Conservation (phyloP, 2,797 vertebrate species). For the Sebastiscus albofasciatus region DNA sequence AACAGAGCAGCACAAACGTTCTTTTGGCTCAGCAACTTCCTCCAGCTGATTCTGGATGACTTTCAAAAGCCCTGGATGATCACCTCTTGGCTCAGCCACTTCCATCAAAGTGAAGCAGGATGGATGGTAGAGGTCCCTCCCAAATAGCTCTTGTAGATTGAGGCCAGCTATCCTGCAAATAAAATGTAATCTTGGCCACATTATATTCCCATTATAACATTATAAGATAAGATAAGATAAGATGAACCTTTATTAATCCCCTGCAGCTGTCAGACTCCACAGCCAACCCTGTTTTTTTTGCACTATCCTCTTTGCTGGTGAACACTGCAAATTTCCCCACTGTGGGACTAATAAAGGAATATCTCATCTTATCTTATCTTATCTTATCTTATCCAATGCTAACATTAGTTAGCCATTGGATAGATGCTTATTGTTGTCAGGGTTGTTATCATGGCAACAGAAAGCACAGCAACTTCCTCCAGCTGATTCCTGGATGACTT, state of each 20-base stretch:
- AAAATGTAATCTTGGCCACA: not conserved
- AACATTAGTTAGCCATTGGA: not conserved
- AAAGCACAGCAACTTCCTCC: slow-evolving; percentile 12
- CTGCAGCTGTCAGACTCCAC: too few relatives aligned
- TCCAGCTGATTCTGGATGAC: slow-evolving; percentile 19
- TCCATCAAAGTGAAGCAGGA: not conserved
- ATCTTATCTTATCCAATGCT: not conserved
- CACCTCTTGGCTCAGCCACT: not conserved
- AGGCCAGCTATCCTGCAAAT: not conserved
- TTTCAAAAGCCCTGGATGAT: not conserved
- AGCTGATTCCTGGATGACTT: slow-evolving; percentile 12
- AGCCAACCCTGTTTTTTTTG: too few relatives aligned
- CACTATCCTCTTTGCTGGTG: too few relatives aligned
- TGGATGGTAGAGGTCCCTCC: not conserved
- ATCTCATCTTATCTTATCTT: too few relatives aligned
- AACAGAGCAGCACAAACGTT: slow-evolving; percentile 17
- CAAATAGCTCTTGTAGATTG: not conserved
- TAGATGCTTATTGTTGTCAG: slow-evolving; percentile 9
- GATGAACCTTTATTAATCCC: too few relatives aligned
- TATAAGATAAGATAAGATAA: too few relatives aligned
- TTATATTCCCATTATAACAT: too few relatives aligned
- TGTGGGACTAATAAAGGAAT: too few relatives aligned
- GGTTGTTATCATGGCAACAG: slow-evolving; percentile 51
- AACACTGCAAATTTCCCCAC: too few relatives aligned
- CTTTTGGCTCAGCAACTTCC: slow-evolving; percentile 7